Percentiles rank a stretch among this genome's conserved stretches.
Conservation (phyloP, 2,888 invertebrate genomes). For the Oligia strigilis region DNA sequence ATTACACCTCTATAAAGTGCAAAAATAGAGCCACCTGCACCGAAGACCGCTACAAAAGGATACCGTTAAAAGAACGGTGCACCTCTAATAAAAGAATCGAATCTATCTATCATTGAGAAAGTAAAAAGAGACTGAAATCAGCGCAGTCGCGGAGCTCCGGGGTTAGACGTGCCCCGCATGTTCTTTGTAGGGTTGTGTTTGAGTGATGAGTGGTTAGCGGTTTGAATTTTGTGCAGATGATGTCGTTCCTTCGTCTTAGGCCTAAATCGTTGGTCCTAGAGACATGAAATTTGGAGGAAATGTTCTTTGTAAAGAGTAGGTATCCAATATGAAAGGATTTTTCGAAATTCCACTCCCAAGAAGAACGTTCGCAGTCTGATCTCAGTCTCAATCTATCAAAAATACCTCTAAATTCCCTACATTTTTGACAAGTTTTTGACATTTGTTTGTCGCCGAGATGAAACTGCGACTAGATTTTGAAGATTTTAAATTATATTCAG, state of each 20-base stretch:
- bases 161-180: constrained; percentile 84
- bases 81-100: constrained; percentile 85
- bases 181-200: constrained; percentile 64
- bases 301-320: no score
- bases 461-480: no score
- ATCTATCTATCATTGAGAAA: constrained; percentile 83
- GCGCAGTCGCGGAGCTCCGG: constrained; percentile 80
- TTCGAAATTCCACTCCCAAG: no score
- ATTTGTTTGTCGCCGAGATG: no score
- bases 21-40: constrained; percentile 58
- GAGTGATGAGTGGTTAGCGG: constrained; percentile 56
- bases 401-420: no score
- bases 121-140: constrained; percentile 85
- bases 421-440: no score
- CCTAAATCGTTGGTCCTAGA: no score
- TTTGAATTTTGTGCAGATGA: constrained; percentile 3
- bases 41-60: constrained; percentile 75
- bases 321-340: no score
- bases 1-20: constrained; percentile 62
- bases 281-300: no score
- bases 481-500: no score
- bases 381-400: no score
- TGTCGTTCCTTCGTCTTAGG: not conserved
- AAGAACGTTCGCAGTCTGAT: no score
- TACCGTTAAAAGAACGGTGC: constrained; percentile 74